These are phyloP conservation scores for Oreortyx pictus DNA, from an alignment of 2,797 vertebrate species.

Conservation along the genomic window DNA sequence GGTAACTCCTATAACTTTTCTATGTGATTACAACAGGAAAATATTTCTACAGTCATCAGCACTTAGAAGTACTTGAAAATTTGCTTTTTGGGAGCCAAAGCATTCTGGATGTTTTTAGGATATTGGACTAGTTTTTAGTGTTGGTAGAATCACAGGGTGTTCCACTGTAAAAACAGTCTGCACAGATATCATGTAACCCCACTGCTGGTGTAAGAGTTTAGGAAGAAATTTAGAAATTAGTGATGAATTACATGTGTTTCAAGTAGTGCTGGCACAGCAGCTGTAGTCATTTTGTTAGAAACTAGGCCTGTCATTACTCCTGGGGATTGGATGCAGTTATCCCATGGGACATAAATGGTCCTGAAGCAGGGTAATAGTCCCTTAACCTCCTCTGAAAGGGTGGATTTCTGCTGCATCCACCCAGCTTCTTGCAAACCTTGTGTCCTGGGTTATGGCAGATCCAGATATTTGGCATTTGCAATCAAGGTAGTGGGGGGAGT, in stretches of 20 bases:
- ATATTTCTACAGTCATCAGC: background rate
- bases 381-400: background rate
- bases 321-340: background rate
- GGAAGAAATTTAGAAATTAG: background rate
- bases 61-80: background rate
- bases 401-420: background rate
- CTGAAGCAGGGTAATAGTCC: background rate
- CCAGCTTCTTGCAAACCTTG: background rate
- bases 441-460: accelerated
- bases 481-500: background rate
- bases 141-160: background rate
- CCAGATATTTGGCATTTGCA: background rate
- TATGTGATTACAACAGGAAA: background rate
- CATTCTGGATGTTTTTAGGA: background rate
- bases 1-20: background rate
- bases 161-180: background rate
- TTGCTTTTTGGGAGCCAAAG: background rate
- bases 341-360: background rate
- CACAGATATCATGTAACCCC: background rate
- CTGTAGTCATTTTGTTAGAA: background rate
- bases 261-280: background rate
- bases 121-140: background rate
- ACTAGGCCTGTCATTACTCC: background rate
- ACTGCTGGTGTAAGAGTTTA: background rate
- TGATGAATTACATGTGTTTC: background rate